Conservation (phyloP, 2,888 invertebrate genomes). For the Lysandra bellargus region DNA sequence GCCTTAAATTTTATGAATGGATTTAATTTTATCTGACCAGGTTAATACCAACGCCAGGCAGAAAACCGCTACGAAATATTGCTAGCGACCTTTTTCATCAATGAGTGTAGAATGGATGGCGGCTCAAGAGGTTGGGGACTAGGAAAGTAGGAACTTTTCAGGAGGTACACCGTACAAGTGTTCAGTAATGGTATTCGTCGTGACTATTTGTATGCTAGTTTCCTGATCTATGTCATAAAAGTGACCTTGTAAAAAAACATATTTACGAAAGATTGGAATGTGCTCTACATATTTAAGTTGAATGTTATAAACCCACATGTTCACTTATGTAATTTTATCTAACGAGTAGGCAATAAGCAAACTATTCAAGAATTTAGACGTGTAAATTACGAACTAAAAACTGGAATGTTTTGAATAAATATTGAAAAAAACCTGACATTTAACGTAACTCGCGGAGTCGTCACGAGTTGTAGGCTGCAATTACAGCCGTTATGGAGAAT, state of each 20-base stretch:
- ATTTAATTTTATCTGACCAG: too few relatives aligned
- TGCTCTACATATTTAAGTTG: not conserved
- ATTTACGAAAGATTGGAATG: constrained; percentile 9
- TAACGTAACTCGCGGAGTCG: not conserved
- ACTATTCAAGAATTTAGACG: not conserved
- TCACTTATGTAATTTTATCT: not conserved
- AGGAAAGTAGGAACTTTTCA: not conserved
- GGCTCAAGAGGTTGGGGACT: not conserved
- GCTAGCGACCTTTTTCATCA: too few relatives aligned
- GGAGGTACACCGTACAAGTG: not conserved
- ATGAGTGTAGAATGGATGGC: too few relatives aligned
- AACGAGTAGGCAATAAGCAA: not conserved
- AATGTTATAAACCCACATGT: not conserved
- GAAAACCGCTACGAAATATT: too few relatives aligned
- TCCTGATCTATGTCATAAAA: not conserved
- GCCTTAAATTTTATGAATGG: too few relatives aligned
- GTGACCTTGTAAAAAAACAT: not conserved
- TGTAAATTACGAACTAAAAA: constrained; percentile 1
- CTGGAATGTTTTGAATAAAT: constrained; percentile 18
- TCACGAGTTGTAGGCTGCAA: not conserved
- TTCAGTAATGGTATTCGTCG: too few relatives aligned
- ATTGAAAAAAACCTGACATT: constrained; percentile 16
- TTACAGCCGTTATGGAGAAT: constrained; percentile 25
- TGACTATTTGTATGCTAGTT: not conserved
- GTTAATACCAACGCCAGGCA: too few relatives aligned